Evolutionary conservation across 2,888 invertebrate species (phyloP), one percentile per base, ranked within the genome.

Genomic region (Deilephila elpenor): DNA sequence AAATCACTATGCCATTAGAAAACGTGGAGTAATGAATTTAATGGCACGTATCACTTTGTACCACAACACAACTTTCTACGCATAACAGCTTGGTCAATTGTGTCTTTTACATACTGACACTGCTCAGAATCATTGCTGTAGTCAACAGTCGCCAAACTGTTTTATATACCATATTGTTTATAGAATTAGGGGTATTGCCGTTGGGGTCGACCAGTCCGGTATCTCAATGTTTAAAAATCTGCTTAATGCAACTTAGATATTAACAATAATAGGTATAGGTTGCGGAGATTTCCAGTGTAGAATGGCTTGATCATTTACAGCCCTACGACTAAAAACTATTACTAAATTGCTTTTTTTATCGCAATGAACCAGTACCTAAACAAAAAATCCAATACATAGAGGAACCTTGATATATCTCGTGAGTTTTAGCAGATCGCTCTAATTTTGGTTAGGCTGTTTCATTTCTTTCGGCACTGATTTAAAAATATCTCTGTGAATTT

Each of bases 351-450:
- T 37, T 32, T 25, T 25, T 25, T 25, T 25, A 25, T 25, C 25
- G 25, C 25, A 1, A 25, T 25, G 25, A 25, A 25, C n/a, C n/a
- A n/a, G n/a, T n/a, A n/a, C n/a, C n/a, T n/a, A 25, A 25, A 64
- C n/a, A 3, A 34, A 37, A 37, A 64, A 20, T 37, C 0, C 20
- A 44, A 32, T 6, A 37, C n/a, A n/a, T 11, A n/a, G 8, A 37
- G 37, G 20, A 37, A 64, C 64, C 64, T 64, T 64, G 64, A 37
- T 64, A 34, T 37, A 20, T n/a, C 64, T 19, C 37, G 64, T 64
- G 64, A 64, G 34, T 64, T 64, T 64, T 64, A 37, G 64, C 64
- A 64, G 64, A 64, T 8, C 20, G 37, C 5, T 32, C 5, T n/a
- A 37, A 37, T 11, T n/a, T 64, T 37, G 29, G 8, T 60, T 1